Percentiles rank a stretch among this genome's conserved stretches.
Evolutionary conservation across 30 jellyfish, hydroid and myxozoan genomes (phyloP).

Genomic region (Turritopsis dohrnii): DNA sequence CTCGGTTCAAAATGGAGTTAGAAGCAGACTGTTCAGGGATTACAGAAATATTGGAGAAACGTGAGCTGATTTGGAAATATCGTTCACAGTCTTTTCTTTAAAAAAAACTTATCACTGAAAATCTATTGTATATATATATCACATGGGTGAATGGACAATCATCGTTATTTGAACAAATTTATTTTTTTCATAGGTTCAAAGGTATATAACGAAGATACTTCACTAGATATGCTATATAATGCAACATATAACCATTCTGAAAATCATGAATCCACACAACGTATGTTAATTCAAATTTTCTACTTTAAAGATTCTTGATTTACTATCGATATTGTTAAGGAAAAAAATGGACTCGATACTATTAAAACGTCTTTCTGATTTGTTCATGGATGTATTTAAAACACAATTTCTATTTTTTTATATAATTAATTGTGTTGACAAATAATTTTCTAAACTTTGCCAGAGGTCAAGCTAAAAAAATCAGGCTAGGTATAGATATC

Average conservation of each 20-base stretch:
- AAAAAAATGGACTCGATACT: no score
- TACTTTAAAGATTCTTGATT: not conserved
- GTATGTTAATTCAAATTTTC: not conserved
- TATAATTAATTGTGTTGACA: no score
- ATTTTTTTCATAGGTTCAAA: constrained; percentile 5
- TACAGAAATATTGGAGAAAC: constrained; percentile 80
- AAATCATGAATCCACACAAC: not conserved
- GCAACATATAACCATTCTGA: not conserved
- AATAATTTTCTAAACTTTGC: no score
- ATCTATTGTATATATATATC: no score
- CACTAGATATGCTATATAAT: constrained; percentile 12
- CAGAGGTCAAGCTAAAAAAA: no score
- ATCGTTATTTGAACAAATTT: not conserved
- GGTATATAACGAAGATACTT: constrained; percentile 15
- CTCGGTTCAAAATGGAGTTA: constrained; percentile 90
- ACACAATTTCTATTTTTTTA: no score
- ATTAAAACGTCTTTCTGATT: no score
- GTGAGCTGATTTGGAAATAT: constrained; percentile 34
- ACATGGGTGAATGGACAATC: no score
- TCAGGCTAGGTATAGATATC: no score
- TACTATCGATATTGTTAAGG: no score
- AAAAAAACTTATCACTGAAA: not conserved
- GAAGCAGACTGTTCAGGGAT: constrained; percentile 99
- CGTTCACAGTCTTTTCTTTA: not conserved
- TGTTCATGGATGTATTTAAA: no score